Evolutionary conservation across 2,797 vertebrate genomes (phyloP), one percentile per base, ranked within the genome.

Genomic region (Microchirus variegatus): DNA sequence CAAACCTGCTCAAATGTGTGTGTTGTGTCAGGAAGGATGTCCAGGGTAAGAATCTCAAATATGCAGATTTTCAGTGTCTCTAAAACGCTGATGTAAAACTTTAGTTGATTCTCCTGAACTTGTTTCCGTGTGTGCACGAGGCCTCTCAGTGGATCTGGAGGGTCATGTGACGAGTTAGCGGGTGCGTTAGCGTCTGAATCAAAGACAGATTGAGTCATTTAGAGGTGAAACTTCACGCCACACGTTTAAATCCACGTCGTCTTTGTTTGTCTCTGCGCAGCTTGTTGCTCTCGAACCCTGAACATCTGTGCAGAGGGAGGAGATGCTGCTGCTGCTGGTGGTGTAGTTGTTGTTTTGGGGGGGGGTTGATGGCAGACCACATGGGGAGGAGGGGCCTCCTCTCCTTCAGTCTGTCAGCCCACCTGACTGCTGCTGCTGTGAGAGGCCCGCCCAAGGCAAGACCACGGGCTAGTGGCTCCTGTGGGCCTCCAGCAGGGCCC

Each of bases 391-490:
- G 19, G 46, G 74, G 73, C 71, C 80, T 86, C 85, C 70, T 87
- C 78, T 83, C 71, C 81, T 83, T 83, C 88, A 87, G 89, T 87
- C 87, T 92, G 90, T 90, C 92, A 92, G 87, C 89, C 90, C 91
- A 92, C 90, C 89, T 91, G 89, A 92, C 90, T 92, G 87, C 86
- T 89, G 86, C 86, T 89, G 87, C 84, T 81, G 75, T 80, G 83
- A 89, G 87, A 94, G 94, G 90, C 89, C 93, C 89, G 94, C 95
- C 93, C 87, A 92, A 90, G 91, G 93, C 95, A 93, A 94, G 94
- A 92, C 94, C 94, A 93, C 93, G 91, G 92, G 94, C 93, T 83
- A 90, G 84, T 90, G 93, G 92, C 94, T 95, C 93, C 90, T 92
- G 91, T 93, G 93, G 89, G 86, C 87, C 92, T 92, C 91, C 92